Conservation (phyloP, 2,888 invertebrate species). For the Luperina testacea region DNA sequence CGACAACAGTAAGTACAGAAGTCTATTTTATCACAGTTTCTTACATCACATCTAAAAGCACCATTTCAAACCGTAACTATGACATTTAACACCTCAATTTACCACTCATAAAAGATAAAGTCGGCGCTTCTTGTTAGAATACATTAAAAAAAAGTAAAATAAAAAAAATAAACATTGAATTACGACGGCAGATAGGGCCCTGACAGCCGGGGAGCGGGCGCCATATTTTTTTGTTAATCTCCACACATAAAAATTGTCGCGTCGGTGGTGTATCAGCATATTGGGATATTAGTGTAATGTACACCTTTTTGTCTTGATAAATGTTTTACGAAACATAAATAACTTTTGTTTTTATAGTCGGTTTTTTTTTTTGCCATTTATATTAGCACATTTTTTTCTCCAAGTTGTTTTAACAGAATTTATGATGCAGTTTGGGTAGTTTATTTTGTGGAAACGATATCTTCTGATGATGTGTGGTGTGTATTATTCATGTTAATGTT, state of each 20-base stretch:
- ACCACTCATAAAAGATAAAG: conserved; percentile 77
- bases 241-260: conserved; percentile 74
- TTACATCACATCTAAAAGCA: conserved; percentile 54
- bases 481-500: conserved; percentile 38
- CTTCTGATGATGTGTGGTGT: conserved; percentile 24
- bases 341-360: conserved; percentile 55
- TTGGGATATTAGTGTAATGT: conserved; percentile 71
- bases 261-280: conserved; percentile 68
- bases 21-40: conserved; percentile 56
- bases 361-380: conserved; percentile 54
- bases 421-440: conserved; percentile 37
- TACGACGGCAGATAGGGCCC: conserved; percentile 76
- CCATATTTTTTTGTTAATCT: conserved; percentile 75
- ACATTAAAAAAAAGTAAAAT: conserved; percentile 71
- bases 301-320: conserved; percentile 67
- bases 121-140: conserved; percentile 73
- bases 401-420: conserved; percentile 49
- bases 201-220: conserved; percentile 74
- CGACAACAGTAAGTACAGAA: conserved; percentile 49
- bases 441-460: conserved; percentile 35
- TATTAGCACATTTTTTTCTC: conserved; percentile 54
- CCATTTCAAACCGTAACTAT: conserved; percentile 63
- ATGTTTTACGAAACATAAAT: conserved; percentile 64
- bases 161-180: conserved; percentile 77
- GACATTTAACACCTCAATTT: conserved; percentile 79